These are phyloP conservation scores for Lucinisca nassula DNA, from an alignment of 2,888 invertebrate species.

Conservation along the genomic window DNA sequence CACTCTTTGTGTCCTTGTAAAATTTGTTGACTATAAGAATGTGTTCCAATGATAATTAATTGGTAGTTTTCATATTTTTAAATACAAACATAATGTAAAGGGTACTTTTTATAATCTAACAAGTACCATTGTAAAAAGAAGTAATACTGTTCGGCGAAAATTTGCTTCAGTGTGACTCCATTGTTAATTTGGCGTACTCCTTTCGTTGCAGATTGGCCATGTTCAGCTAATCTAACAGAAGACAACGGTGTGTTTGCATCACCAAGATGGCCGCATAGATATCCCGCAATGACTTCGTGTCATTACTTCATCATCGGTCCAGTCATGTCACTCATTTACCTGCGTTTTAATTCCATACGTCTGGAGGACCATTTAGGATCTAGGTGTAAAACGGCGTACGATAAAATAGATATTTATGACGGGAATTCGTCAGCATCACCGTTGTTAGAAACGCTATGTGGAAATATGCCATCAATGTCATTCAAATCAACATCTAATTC, in stretches of 20 bases:
- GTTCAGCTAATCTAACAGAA: conserved; percentile 76
- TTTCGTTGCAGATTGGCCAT: conserved; percentile 84
- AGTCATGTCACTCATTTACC: conserved; percentile 68
- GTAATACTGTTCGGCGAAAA: too few species aligned
- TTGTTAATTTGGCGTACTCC: too few species aligned
- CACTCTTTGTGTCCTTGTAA: too few species aligned
- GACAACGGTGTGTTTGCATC: conserved; percentile 85
- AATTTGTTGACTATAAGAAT: too few species aligned
- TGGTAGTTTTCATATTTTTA: too few species aligned
- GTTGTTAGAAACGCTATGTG: conserved; percentile 73
- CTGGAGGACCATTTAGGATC: conserved; percentile 82
- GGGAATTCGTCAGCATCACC: conserved; percentile 61
- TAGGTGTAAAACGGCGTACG: conserved; percentile 77
- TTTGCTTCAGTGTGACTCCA: too few species aligned
- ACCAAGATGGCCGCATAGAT: conserved; percentile 84
- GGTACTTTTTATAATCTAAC: too few species aligned
- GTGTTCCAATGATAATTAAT: too few species aligned
- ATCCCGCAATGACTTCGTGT: conserved; percentile 79
- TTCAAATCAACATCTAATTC: conserved; percentile 74
- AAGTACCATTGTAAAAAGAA: too few species aligned
- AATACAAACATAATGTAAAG: too few species aligned
- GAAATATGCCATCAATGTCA: conserved; percentile 66
- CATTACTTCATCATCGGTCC: conserved; percentile 83
- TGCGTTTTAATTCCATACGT: conserved; percentile 81
- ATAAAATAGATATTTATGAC: conserved; percentile 77